Evolutionary conservation across 2,797 vertebrate genomes (phyloP).

Genomic region (Leptoclinus maculatus): DNA sequence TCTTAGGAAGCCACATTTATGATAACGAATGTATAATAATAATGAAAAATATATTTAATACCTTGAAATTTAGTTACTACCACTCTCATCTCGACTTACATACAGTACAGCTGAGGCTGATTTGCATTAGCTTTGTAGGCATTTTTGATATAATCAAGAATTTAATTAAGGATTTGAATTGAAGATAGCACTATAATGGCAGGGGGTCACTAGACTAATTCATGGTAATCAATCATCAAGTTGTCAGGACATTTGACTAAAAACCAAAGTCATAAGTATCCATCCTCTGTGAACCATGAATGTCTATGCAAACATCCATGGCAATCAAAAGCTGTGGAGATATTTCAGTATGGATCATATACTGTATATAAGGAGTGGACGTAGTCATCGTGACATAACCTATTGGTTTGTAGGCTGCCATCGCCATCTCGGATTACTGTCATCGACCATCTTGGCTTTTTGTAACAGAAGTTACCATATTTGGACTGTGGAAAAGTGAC

Average conservation of each 20-base stretch:
- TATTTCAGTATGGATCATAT: too few relatives aligned
- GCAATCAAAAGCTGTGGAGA: background rate
- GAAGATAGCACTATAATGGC: background rate
- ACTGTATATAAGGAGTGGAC: too few relatives aligned
- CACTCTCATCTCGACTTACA: background rate
- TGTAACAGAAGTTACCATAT: too few relatives aligned
- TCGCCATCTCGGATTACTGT: too few relatives aligned
- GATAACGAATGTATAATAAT: conserved; percentile 1
- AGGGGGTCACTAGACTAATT: background rate
- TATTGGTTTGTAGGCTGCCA: too few relatives aligned
- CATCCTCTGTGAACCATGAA: too few relatives aligned
- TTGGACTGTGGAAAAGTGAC: too few relatives aligned
- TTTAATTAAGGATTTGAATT: background rate
- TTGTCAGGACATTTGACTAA: background rate
- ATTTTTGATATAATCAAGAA: too few relatives aligned
- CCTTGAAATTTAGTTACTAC: background rate
- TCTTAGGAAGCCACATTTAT: background rate
- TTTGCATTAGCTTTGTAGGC: too few relatives aligned
- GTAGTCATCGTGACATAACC: too few relatives aligned
- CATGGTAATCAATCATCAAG: background rate
- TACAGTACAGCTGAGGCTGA: too few relatives aligned
- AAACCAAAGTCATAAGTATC: background rate
- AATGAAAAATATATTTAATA: background rate
- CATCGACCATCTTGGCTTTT: too few relatives aligned
- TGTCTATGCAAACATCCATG: background rate